Conservation (phyloP, 2,797 vertebrate species). For the Lagodon rhomboides region DNA sequence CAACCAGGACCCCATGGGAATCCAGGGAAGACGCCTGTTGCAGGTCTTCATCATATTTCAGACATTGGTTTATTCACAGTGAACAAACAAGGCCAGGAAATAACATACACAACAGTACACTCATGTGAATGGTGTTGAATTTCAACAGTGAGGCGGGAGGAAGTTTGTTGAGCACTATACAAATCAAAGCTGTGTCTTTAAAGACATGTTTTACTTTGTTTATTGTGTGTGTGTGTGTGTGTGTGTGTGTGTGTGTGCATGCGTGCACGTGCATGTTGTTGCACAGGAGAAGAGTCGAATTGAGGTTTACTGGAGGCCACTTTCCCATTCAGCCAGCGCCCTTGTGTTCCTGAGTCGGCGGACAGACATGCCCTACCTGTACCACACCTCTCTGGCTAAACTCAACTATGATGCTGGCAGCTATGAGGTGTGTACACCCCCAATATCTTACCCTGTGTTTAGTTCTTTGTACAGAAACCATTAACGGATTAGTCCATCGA, state of each 20-base stretch:
- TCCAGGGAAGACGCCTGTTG: conserved; percentile 89
- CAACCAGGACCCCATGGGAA: conserved; percentile 90
- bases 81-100: not conserved
- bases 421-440: conserved; percentile 63
- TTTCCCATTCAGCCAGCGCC: conserved; percentile 76
- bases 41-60: conserved; percentile 77
- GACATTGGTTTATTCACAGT: not conserved
- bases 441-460: not conserved
- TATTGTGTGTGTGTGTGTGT: not conserved
- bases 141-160: not conserved
- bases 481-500: not conserved
- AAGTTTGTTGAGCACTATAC: not conserved
- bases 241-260: not conserved
- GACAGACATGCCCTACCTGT: conserved; percentile 85
- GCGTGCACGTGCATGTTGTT: not conserved
- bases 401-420: conserved; percentile 78
- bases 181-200: not conserved
- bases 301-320: conserved; percentile 87
- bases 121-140: not conserved
- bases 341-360: conserved; percentile 89
- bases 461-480: not conserved
- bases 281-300: conserved; percentile 84
- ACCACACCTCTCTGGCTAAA: conserved; percentile 80
- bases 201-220: not conserved
- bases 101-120: not conserved